A percentile compares a stretch with the other conserved stretches of the same genome.
Evolutionary conservation across 2,888 invertebrate species (phyloP).

Genomic region (Drosophila cognata): DNA sequence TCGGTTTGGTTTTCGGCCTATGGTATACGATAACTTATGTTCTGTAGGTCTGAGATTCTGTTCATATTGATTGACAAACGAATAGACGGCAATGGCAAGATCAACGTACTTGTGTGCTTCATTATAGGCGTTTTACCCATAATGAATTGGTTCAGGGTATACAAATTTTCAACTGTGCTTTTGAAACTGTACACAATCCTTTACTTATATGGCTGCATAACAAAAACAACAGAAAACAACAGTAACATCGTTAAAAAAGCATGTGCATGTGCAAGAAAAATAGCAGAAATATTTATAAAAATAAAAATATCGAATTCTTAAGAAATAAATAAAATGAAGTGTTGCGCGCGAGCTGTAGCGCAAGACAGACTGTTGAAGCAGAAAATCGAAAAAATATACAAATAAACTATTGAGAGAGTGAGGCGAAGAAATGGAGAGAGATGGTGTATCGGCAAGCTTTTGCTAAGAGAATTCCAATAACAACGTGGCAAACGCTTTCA

Average conservation of each 20-base stretch:
- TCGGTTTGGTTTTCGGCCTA: conserved; percentile 20
- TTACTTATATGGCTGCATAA: conserved; percentile 42
- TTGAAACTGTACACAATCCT: conserved; percentile 39
- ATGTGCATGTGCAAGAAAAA: conserved; percentile 53
- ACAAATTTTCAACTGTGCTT: neutral
- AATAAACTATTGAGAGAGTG: conserved; percentile 73
- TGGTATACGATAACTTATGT: neutral
- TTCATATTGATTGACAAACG: neutral
- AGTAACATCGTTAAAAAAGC: conserved; percentile 30
- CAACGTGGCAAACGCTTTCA: conserved; percentile 51
- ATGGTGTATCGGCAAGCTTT: conserved; percentile 3
- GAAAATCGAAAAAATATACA: conserved; percentile 80
- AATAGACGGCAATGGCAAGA: neutral
- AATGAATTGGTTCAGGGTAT: neutral
- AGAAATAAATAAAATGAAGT: conserved; percentile 77
- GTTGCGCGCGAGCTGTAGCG: conserved; percentile 38
- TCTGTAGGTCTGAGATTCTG: neutral
- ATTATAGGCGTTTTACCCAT: neutral
- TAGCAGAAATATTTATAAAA: conserved; percentile 58
- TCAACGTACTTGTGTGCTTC: neutral
- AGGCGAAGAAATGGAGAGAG: conserved; percentile 6
- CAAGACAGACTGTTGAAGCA: conserved; percentile 71
- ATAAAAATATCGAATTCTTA: conserved; percentile 71
- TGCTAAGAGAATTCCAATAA: conserved; percentile 48
- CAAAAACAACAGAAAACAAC: conserved; percentile 29